Evolutionary conservation across 1,140 invertebrate genomes (phyloP).

Genomic region (Ptiloglossa arizonensis): DNA sequence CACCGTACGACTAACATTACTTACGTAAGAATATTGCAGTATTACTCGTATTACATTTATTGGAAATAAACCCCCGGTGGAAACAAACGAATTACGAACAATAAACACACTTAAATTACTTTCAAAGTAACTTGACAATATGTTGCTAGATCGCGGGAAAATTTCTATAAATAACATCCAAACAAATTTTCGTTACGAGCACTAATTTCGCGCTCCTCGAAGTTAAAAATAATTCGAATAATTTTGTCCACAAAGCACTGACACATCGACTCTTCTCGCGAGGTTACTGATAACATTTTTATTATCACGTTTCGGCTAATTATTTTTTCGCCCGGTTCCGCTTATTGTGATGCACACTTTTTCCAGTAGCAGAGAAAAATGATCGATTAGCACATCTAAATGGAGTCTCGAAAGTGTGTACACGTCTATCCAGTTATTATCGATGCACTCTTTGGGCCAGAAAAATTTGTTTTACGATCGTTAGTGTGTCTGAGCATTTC

Average conservation of each 20-base stretch:
- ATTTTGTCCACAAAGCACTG: background rate
- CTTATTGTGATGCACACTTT: background rate
- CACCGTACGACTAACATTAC: too few species aligned
- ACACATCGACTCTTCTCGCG: background rate
- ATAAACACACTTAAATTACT: too few species aligned
- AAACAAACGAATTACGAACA: too few species aligned
- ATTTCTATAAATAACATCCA: background rate
- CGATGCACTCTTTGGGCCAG: background rate
- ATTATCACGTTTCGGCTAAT: slow-evolving; percentile 9
- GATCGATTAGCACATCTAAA: background rate
- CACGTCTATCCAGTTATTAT: background rate
- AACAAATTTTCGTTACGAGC: background rate
- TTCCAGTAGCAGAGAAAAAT: background rate
- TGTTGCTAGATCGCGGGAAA: too few species aligned
- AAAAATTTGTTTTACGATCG: background rate
- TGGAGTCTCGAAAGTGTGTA: background rate
- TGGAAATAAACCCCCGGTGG: too few species aligned
- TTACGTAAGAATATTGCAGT: too few species aligned
- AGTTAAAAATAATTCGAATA: background rate
- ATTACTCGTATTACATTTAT: too few species aligned
- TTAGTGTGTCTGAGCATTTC: background rate
- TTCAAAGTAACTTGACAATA: too few species aligned
- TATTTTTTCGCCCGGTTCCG: too few species aligned
- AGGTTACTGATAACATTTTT: background rate
- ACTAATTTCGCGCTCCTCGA: background rate